Percentiles rank a stretch among this genome's conserved stretches.
Conservation (phyloP, 1,140 invertebrate species). For the Euura saliciscinereae region DNA sequence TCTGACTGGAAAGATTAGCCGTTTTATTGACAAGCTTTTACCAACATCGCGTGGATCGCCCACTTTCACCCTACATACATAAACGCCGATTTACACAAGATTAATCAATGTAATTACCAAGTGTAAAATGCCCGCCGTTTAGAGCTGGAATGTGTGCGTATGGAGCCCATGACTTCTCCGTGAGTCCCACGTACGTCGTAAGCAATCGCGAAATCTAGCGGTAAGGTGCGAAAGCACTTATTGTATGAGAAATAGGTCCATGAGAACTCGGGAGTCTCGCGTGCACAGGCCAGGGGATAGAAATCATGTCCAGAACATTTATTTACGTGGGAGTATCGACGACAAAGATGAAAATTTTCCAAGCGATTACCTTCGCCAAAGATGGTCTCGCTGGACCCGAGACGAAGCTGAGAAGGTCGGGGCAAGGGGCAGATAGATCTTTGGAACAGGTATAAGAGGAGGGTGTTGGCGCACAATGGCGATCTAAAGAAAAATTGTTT, state of each 20-base stretch:
- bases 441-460: conserved; percentile 34
- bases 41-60: no score
- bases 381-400: background rate
- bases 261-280: background rate
- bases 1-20: no score
- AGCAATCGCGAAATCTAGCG: no score
- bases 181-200: no score
- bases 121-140: no score
- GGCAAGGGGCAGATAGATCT: conserved; percentile 20
- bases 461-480: conserved; percentile 16
- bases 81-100: no score
- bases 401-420: conserved; percentile 17
- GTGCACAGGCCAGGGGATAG: conserved; percentile 25
- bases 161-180: no score
- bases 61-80: no score
- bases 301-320: conserved; percentile 51
- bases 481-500: conserved; percentile 45
- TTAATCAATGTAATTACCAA: no score
- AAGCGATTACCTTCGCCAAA: conserved; percentile 32
- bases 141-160: no score
- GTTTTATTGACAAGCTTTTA: no score
- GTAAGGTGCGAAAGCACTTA: no score
- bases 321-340: conserved; percentile 47
- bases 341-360: conserved; percentile 48
- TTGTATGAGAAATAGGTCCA: background rate